A percentile compares a stretch with the other conserved stretches of the same genome.
Evolutionary conservation across 2,888 invertebrate species (phyloP).

Genomic region (Orchesella flavescens): DNA sequence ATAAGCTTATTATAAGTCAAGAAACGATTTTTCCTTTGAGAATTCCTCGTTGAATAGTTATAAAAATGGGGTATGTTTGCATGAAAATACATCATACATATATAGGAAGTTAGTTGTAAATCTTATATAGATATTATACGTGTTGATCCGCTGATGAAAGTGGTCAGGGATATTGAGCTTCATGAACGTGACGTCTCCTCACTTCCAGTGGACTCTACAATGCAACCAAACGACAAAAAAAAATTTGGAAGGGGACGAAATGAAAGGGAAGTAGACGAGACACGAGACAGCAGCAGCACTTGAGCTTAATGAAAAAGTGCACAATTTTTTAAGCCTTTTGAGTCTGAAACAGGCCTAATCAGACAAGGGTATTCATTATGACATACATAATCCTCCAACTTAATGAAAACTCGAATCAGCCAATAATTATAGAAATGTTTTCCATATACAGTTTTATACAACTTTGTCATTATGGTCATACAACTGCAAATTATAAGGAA

Average conservation of each 20-base stretch:
- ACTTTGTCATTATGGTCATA: neutral
- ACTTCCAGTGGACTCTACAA: too few relatives aligned
- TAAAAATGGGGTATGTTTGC: too few relatives aligned
- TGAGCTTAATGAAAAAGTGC: constrained; percentile 34
- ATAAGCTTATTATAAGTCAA: constrained; percentile 38
- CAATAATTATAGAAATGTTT: constrained; percentile 13
- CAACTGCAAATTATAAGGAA: constrained; percentile 2
- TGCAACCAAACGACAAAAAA: neutral
- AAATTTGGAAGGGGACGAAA: neutral
- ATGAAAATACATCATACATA: too few relatives aligned
- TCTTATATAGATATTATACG: too few relatives aligned
- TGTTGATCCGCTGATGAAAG: too few relatives aligned
- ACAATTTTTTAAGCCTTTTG: too few relatives aligned
- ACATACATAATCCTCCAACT: constrained; percentile 12
- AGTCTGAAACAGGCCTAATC: constrained; percentile 19
- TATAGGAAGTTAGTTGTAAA: too few relatives aligned
- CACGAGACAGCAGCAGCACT: neutral
- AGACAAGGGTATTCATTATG: constrained; percentile 15
- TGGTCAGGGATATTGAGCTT: too few relatives aligned
- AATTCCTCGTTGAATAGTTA: neutral
- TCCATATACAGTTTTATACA: neutral
- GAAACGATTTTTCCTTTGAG: neutral
- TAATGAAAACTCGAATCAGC: constrained; percentile 39
- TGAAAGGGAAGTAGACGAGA: neutral
- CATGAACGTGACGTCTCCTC: too few relatives aligned